A percentile compares a stretch with the other conserved stretches of the same genome.
Conservation (phyloP, 64 coral and sea anemone species). For the Catalaphyllia jardinei region DNA sequence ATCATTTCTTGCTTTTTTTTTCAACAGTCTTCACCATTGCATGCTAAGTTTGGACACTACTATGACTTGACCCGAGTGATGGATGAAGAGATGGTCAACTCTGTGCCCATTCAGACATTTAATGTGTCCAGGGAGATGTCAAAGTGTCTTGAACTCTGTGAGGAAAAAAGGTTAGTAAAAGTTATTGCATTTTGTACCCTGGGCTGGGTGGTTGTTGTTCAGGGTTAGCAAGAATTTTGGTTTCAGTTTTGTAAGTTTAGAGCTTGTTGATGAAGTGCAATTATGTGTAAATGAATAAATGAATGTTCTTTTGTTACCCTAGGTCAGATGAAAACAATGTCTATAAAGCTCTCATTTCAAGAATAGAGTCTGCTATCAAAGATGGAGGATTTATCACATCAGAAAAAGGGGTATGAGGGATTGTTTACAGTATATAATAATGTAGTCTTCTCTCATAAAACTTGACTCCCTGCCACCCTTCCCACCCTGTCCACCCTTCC, state of each 20-base stretch:
- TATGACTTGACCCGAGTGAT: conserved; percentile 91
- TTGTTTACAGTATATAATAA: not conserved
- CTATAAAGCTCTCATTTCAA: conserved; percentile 21
- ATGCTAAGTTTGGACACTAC: conserved; percentile 86
- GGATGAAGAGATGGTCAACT: conserved; percentile 58
- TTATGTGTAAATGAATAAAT: not conserved
- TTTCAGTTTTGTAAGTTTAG: too few relatives aligned
- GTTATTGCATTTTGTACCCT: too few relatives aligned
- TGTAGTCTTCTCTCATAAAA: not conserved
- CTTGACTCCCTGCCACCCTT: too few relatives aligned
- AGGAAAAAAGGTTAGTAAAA: conserved; percentile 1
- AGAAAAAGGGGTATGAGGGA: not conserved
- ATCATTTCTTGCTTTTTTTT: not conserved
- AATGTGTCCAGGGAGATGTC: conserved; percentile 49
- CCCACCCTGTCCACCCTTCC: too few relatives aligned
- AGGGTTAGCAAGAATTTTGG: too few relatives aligned
- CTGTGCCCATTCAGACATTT: conserved; percentile 45
- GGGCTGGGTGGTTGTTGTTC: too few relatives aligned
- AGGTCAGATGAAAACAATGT: not conserved
- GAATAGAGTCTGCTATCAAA: conserved; percentile 2
- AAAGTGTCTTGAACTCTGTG: not conserved
- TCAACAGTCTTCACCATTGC: conserved; percentile 54
- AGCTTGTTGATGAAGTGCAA: not conserved
- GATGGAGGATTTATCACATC: conserved; percentile 50
- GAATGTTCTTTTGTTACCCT: not conserved